phyloP scores from a whole-genome alignment of 2,113 vertebrate species.

The Passerina amoena region DNA sequence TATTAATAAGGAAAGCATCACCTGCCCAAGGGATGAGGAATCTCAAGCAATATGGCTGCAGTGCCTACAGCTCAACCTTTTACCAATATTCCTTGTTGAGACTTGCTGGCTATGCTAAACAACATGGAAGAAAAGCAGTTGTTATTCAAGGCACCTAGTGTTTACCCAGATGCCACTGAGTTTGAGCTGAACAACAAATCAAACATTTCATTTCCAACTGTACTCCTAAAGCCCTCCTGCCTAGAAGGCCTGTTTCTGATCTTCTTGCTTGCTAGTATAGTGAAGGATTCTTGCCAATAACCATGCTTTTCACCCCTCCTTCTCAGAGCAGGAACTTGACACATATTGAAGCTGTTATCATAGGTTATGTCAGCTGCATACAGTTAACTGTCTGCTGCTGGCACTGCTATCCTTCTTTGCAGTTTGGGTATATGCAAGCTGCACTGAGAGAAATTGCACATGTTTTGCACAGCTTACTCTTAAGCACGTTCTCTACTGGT shows the following conservation, averaged over 20 bases:
- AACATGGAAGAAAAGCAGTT: background rate
- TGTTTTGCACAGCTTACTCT: background rate
- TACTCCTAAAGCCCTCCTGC: background rate
- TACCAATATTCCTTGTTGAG: background rate
- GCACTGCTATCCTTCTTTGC: background rate
- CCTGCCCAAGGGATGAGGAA: background rate
- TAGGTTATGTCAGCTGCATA: slow-evolving; percentile 27
- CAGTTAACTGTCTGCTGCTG: slow-evolving; percentile 4
- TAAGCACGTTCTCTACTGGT: background rate
- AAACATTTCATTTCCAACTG: background rate
- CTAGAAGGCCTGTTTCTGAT: background rate
- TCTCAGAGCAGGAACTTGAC: background rate
- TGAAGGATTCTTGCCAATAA: background rate
- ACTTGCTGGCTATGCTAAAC: background rate
- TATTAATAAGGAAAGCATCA: background rate
- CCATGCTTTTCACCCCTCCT: background rate
- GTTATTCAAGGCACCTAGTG: background rate
- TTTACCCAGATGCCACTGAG: background rate
- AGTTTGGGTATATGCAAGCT: background rate
- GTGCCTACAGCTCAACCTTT: background rate
- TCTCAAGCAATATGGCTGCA: background rate
- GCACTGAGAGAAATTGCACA: background rate
- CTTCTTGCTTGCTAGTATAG: background rate
- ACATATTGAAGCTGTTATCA: slow-evolving; percentile 27
- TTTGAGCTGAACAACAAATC: background rate